Base-by-base conservation (phyloP, 2,888 invertebrate species). In the Asteroscopus sphinx region DNA sequence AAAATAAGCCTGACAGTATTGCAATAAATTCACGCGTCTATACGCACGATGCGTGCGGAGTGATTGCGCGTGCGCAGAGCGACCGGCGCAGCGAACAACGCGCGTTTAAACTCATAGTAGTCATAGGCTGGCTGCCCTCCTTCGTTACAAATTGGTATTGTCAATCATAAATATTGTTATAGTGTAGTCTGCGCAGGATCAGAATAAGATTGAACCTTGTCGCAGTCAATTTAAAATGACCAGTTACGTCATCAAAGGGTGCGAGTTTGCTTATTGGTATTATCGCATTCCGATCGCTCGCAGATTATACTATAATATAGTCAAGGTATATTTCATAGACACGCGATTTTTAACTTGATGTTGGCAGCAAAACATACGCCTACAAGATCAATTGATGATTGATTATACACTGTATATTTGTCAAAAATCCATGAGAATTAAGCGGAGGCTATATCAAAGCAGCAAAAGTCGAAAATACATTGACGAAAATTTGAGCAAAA, bases 121-220 rank as follows among this genome's bases (percentile, higher is more conserved):
- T 82, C 86, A 83, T 81, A 93, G 93, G 92, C 93, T 93, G 93
- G 92, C 93, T 91, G 92, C 91, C 85, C 90, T 90, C 90, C 76
- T 74, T 80, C 77, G 75, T 70, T 73, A 78, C 71, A 73, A 65
- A 74, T 80, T 78, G 68, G 59, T 76, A 66, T 67, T 68, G 80
- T 81, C 82, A 76, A 80, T 75, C 66, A 63, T 45, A 64, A 59
- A 46, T 62, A 51, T 51, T 55, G 40, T 47, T 73, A 56, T 44
- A 47, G 37, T 30, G 6, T 30, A 49, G 9, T 45, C 33, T 44
- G 17, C 36, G 28, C 35, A 6, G 2, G 45, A 51, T 37, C 28
- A 9, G 33, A 30, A 35, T 2, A 12, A 57, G 28, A 44, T 42
- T 2, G 7, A 7, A 28, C 9, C 7, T 30, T 41, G 16, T n/a